Conservation (phyloP, 2,797 vertebrate species). For the Delichon dasypus region DNA sequence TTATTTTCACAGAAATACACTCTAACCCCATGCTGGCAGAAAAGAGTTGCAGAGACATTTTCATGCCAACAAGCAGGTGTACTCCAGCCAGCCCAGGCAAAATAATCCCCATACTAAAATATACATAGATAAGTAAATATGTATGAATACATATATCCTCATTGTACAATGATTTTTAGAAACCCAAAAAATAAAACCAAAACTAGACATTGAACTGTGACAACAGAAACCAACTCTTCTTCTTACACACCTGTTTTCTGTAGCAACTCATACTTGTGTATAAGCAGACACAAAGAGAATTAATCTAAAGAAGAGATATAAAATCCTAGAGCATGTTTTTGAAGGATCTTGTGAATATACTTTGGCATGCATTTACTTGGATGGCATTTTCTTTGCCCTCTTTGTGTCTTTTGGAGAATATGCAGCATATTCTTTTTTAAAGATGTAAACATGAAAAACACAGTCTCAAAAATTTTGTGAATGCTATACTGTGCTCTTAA, state of each 20-base stretch:
- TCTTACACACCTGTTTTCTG: neutral
- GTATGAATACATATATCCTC: neutral
- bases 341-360: neutral
- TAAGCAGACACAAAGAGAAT: neutral
- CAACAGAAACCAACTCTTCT: neutral
- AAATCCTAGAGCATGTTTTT: neutral
- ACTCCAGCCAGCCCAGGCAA: neutral
- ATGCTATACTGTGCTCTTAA: neutral
- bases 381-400: slow-evolving; percentile 12
- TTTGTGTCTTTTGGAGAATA: neutral
- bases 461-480: neutral
- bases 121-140: neutral
- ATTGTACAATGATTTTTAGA: neutral
- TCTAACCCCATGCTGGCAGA: slow-evolving; percentile 13
- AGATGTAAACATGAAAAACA: slow-evolving; percentile 2
- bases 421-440: neutral
- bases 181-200: neutral
- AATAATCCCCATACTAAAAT: slow-evolving; percentile 18
- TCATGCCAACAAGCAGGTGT: neutral
- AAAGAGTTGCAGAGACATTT: slow-evolving; percentile 11
- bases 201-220: neutral
- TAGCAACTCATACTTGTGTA: neutral
- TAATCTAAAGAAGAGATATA: neutral
- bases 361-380: slow-evolving; percentile 36
- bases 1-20: slow-evolving; percentile 51